Evolutionary conservation across 2,113 vertebrate species (phyloP).

Genomic region (Cyphomyrus plagiostoma): DNA sequence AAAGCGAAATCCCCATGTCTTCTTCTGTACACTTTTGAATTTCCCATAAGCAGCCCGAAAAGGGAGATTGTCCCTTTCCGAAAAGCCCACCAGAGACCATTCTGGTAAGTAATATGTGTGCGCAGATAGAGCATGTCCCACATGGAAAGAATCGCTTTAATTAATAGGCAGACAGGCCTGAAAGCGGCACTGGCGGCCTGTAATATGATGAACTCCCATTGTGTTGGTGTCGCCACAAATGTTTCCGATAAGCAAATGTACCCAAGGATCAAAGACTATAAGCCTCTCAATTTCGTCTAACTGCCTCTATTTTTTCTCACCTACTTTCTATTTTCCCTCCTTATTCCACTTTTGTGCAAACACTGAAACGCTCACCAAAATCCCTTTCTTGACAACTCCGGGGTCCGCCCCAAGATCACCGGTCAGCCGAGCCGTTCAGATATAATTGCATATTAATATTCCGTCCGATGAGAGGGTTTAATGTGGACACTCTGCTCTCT

Average conservation of each 20-base stretch:
- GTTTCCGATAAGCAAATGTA: constrained; percentile 67
- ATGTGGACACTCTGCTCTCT: constrained; percentile 26
- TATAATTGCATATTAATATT: constrained; percentile 39
- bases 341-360: constrained; percentile 17
- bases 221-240: constrained; percentile 63
- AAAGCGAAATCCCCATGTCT: constrained; percentile 69
- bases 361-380: constrained; percentile 29
- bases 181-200: constrained; percentile 50
- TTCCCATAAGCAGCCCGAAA: constrained; percentile 62
- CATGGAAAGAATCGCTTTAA: constrained; percentile 53
- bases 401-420: constrained; percentile 29
- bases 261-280: constrained; percentile 75
- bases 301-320: constrained; percentile 46
- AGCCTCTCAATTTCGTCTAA: constrained; percentile 61
- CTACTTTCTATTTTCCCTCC: constrained; percentile 34
- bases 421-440: constrained; percentile 30
- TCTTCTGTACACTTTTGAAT: constrained; percentile 65
- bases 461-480: constrained; percentile 25
- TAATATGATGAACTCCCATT: constrained; percentile 68
- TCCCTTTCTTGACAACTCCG: constrained; percentile 34
- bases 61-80: constrained; percentile 54
- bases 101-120: constrained; percentile 41
- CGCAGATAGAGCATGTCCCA: constrained; percentile 45
- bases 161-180: constrained; percentile 58
- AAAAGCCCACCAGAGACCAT: constrained; percentile 62